These are phyloP conservation scores for Heloderma charlesbogerti DNA, from an alignment of 2,113 vertebrate species.

Conservation along the genomic window DNA sequence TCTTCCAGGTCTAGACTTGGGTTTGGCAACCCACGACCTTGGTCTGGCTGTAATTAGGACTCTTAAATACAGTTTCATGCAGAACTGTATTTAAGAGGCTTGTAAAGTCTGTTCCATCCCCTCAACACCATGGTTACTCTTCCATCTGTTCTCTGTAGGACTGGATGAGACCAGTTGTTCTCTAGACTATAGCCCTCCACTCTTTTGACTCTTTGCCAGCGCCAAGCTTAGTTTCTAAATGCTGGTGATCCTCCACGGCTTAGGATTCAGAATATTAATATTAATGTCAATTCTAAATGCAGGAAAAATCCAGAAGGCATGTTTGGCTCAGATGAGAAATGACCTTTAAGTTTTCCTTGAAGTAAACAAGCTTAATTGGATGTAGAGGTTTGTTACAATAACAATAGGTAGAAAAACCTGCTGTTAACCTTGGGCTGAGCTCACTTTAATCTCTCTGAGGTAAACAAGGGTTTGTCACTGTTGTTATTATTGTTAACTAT, in stretches of 20 bases:
- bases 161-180: neutral
- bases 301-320: conserved; percentile 12
- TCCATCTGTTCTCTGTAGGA: neutral
- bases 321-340: conserved; percentile 4
- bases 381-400: neutral
- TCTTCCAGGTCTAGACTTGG: neutral
- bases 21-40: neutral
- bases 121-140: neutral
- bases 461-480: neutral
- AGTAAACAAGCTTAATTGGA: conserved; percentile 27
- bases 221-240: neutral
- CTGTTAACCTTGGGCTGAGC: neutral
- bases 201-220: neutral
- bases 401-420: conserved; percentile 15
- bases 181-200: neutral
- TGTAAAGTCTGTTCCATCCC: neutral
- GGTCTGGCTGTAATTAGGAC: neutral
- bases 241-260: neutral
- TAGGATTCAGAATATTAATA: neutral
- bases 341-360: conserved; percentile 23
- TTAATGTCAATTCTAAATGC: conserved; percentile 11
- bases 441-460: conserved; percentile 1
- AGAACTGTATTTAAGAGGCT: neutral
- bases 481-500: neutral
- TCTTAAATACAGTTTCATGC: neutral